Evolutionary conservation across 2,113 vertebrate genomes (phyloP), one percentile per base, ranked within the genome.

Genomic region (Podocnemis expansa): DNA sequence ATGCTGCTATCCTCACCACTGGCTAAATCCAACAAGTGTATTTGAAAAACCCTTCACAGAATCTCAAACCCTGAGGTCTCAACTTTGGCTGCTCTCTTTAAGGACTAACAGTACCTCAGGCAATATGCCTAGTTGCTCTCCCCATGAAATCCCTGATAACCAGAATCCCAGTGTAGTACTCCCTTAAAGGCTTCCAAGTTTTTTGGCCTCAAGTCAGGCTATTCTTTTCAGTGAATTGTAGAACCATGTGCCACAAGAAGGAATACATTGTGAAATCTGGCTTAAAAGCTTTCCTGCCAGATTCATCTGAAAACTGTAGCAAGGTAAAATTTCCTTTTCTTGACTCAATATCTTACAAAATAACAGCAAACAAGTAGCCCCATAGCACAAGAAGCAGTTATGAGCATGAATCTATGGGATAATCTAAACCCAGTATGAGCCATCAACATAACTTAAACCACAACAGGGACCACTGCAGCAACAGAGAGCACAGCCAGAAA

Each of bases 381-480:
- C 80, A 80, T 49, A 80, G 24, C 10, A 54, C 51, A 82, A 87
- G 51, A 83, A 84, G 87, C 63, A 81, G 80, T 34, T 10, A 54
- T 1, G 78, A 67, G 10, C 67, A 49, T 51, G 56, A 92, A 52
- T 84, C 78, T 90, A 82, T 41, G 2, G 70, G 82, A 67, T 58
- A 55, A 91, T 70, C 52, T 29, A 52, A 55, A 91, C 78, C 52
- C 31, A 52, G 60, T 19, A 8, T 54, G 51, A 92, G 78, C 87
- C 87, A 87, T 97, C 93, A 95, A 93, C 96, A 87, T 90, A 96
- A 38, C n/a, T 70, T 91, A 96, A 89, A 87, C 67, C 92, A 97
- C 82, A 83, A 94, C 43, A 88, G 92, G 94, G 88, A 93, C 96
- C 95, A 97, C 97, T 96, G 96, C 94, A 95, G 94, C 93, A 93